phyloP scores from a whole-genome alignment of 2,888 invertebrate species.

The Rugalucina vietnamica region DNA sequence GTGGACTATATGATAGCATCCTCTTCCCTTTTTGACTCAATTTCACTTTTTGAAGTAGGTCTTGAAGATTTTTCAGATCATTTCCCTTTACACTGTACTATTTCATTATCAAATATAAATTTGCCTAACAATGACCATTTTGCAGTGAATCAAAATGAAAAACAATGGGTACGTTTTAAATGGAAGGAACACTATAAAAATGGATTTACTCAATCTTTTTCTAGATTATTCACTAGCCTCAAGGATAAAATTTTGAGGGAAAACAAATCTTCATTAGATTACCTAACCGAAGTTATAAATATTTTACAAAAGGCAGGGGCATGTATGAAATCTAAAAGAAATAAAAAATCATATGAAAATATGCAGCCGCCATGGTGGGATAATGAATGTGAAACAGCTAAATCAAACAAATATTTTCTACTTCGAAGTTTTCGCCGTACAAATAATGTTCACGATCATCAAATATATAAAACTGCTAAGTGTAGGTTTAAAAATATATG shows the following conservation, averaged over 20 bases:
- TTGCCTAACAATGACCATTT: not conserved
- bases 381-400: not conserved
- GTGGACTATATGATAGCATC: constrained; percentile 29
- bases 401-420: not conserved
- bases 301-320: not conserved
- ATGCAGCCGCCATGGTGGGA: constrained; percentile 18
- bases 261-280: not conserved
- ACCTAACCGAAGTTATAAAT: not conserved
- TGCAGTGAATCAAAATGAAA: not conserved
- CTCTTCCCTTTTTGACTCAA: not conserved
- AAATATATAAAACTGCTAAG: not conserved
- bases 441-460: not conserved
- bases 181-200: constrained; percentile 3
- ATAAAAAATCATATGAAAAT: not conserved
- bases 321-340: not conserved
- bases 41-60: constrained; percentile 3
- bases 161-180: not conserved
- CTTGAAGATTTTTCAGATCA: constrained; percentile 12
- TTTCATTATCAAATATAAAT: not conserved
- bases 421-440: not conserved
- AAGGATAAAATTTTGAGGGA: not conserved
- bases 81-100: not conserved
- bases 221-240: not conserved
- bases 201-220: not conserved
- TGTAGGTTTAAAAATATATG: constrained; percentile 20